Evolutionary conservation across 2,888 invertebrate species (phyloP).

Genomic region (Nasonia oneida): DNA sequence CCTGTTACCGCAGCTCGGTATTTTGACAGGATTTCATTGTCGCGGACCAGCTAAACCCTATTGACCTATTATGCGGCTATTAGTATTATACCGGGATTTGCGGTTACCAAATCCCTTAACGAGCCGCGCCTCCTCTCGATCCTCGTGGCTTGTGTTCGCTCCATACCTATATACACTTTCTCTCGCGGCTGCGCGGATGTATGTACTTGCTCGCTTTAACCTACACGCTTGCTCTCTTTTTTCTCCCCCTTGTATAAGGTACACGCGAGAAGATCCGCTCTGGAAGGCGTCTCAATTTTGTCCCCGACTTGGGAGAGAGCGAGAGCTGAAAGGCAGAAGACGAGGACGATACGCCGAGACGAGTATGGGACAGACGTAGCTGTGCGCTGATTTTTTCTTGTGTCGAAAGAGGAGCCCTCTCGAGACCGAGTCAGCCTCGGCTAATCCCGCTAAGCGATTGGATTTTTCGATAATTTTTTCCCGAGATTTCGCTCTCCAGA

Average conservation of each 20-base stretch:
- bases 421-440: conserved; percentile 59
- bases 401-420: conserved; percentile 33
- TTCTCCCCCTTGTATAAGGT: background rate
- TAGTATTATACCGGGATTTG: conserved; percentile 79
- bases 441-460: conserved; percentile 49
- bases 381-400: conserved; percentile 15
- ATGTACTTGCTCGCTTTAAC: background rate
- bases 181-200: background rate
- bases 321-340: background rate
- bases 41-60: conserved; percentile 75
- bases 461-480: conserved; percentile 46
- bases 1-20: conserved; percentile 75
- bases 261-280: background rate
- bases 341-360: background rate
- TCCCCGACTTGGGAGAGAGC: background rate
- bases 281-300: conserved; percentile 9
- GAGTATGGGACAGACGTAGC: background rate
- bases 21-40: conserved; percentile 79
- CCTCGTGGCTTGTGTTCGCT: conserved; percentile 64
- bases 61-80: conserved; percentile 79
- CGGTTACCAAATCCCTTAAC: conserved; percentile 66
- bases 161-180: background rate
- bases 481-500: conserved; percentile 23
- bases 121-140: conserved; percentile 15
- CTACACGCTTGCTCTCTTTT: background rate